phyloP scores from a whole-genome alignment of 2,113 vertebrate species.

The Erinaceus europaeus region DNA sequence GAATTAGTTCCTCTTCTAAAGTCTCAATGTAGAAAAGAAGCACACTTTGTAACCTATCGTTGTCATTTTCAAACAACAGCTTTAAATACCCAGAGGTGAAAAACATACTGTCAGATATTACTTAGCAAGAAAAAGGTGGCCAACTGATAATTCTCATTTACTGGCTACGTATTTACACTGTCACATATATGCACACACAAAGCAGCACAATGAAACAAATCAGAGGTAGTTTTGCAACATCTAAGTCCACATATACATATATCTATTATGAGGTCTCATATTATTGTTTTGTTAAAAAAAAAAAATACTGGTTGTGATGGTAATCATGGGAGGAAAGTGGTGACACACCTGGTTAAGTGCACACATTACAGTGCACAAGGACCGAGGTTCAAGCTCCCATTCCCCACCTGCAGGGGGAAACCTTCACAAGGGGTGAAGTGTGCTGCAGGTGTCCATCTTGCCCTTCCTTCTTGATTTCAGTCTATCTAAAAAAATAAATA shows the following conservation, averaged over 20 bases:
- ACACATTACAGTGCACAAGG: too few relatives aligned
- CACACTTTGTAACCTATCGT: not conserved
- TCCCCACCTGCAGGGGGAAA: too few relatives aligned
- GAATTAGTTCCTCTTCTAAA: constrained; percentile 22
- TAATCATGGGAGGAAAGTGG: too few relatives aligned
- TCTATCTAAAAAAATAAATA: too few relatives aligned
- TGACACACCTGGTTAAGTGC: too few relatives aligned
- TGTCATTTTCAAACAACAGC: not conserved
- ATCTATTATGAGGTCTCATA: too few relatives aligned
- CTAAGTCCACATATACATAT: not conserved
- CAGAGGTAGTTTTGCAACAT: not conserved
- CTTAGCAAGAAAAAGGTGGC: constrained; percentile 23
- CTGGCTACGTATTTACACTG: not conserved
- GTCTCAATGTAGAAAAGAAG: constrained; percentile 10
- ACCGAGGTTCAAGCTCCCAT: too few relatives aligned
- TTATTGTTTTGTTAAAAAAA: too few relatives aligned
- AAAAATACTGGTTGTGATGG: too few relatives aligned
- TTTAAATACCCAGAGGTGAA: not conserved
- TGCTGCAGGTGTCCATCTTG: too few relatives aligned
- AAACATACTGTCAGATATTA: not conserved
- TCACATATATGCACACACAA: not conserved
- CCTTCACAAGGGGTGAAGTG: too few relatives aligned
- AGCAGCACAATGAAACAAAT: constrained; percentile 1
- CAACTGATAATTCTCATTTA: constrained; percentile 11
- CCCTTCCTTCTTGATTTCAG: too few relatives aligned